phyloP scores from a whole-genome alignment of 2,113 vertebrate genomes.

The Uria lomvia region DNA sequence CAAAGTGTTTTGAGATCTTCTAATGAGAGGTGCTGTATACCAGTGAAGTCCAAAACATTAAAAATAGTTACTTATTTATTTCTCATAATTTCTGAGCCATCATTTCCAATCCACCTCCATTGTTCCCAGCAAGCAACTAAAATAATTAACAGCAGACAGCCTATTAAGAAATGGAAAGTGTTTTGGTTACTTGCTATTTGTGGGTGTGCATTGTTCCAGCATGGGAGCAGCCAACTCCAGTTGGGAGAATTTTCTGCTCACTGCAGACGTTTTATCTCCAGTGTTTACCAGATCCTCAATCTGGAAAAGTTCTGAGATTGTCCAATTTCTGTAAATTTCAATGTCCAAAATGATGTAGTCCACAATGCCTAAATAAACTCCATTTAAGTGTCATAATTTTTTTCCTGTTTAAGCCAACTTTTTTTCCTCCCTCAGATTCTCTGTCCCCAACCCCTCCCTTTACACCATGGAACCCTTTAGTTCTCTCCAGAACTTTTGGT shows the following conservation, averaged over 20 bases:
- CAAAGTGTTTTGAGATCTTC: background rate
- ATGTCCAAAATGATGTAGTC: background rate
- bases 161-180: slow-evolving; percentile 60
- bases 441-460: background rate
- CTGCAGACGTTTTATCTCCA: background rate
- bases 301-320: background rate
- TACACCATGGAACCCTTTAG: background rate
- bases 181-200: slow-evolving; percentile 42
- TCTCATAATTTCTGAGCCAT: background rate
- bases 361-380: background rate
- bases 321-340: background rate
- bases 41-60: background rate
- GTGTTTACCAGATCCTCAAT: background rate
- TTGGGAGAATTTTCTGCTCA: background rate
- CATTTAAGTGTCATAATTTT: background rate
- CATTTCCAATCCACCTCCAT: slow-evolving; percentile 22
- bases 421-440: background rate
- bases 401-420: background rate
- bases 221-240: background rate
- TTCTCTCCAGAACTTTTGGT: background rate
- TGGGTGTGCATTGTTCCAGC: slow-evolving; percentile 10
- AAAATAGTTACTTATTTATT: slow-evolving; percentile 11
- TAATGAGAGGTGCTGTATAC: background rate
- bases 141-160: slow-evolving; percentile 60
- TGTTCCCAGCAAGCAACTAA: slow-evolving; percentile 46